phyloP scores from a whole-genome alignment of 2,888 invertebrate genomes.

The Drosophila eohydei region DNA sequence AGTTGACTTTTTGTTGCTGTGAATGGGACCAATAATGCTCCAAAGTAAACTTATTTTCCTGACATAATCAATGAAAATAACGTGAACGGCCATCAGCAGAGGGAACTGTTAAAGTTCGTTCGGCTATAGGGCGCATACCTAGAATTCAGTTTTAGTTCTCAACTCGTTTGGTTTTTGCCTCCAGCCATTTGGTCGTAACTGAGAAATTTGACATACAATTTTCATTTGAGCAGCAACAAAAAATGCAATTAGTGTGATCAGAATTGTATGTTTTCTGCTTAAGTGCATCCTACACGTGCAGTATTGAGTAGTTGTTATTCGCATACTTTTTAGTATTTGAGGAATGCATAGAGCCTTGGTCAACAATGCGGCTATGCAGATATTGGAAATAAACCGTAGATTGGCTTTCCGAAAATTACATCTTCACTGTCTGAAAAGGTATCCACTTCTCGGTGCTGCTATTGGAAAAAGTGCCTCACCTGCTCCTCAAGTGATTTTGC shows the following conservation, averaged over 20 bases:
- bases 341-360: background rate
- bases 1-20: conserved; percentile 71
- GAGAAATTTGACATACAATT: conserved; percentile 20
- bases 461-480: background rate
- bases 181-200: conserved; percentile 10
- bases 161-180: conserved; percentile 16
- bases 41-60: conserved; percentile 69
- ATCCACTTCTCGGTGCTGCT: conserved; percentile 29
- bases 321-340: background rate
- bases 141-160: conserved; percentile 8
- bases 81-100: conserved; percentile 44
- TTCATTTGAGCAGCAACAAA: background rate
- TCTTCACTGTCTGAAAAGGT: conserved; percentile 29
- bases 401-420: background rate
- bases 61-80: conserved; percentile 71
- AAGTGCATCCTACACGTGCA: background rate
- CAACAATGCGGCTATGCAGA: background rate
- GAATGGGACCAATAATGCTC: conserved; percentile 70
- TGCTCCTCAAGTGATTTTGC: conserved; percentile 32
- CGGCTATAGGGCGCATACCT: background rate
- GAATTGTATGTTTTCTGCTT: background rate
- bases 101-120: background rate
- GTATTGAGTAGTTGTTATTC: background rate
- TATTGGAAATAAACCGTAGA: conserved; percentile 1
- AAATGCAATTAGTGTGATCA: conserved; percentile 7